Base-by-base conservation (phyloP, 2,113 vertebrate species). In the Hemicordylus capensis region DNA sequence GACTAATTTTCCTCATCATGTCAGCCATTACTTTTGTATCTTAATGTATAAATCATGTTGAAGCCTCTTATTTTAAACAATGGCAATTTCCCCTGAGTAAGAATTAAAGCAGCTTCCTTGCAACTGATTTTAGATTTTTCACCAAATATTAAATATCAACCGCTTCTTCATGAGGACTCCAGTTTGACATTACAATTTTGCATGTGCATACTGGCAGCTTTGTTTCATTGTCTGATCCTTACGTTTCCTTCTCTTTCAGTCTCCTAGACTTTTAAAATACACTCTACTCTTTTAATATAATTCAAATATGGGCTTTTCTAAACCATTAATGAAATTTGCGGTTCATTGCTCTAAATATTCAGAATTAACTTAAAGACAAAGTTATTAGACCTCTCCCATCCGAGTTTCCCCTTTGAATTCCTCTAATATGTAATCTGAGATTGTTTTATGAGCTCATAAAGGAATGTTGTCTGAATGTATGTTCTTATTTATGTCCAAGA, bases 121-220 rank as follows among this genome's bases (percentile, higher is more conserved):
- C 90, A 73, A 85, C 19, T 86, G n/a, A 61, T 88, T 26, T 5
- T 73, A 56, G n/a, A 83, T n/a, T 80, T n/a, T 58, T 87, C 76
- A 84, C 0, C 44, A n/a, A n/a, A 78, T 78, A n/a, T 37, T 76
- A 37, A 37, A 19, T n/a, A n/a, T 61, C 0, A 78, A n/a, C 28
- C 39, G 76, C 73, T 90, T 51, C 9, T 67, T 17, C 44, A 56
- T 28, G 7, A 48, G 9, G n/a, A 3, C 20, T 54, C 28, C 26
- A 39, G 7, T 88, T 87, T 89, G 69, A 79, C 58, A 66, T 3
- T 86, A 59, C 31, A 81, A 42, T 28, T 73, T 64, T 54, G 28
- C 73, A 76, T 80, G 42, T 82, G 54, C 34, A 4, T 54, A 77
- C 80, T 31, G 63, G 7, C 10, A n/a, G 1, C 59, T 58, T 24